Base-by-base conservation (phyloP, 2,113 vertebrate species). In the Mystacornis crossleyi region DNA sequence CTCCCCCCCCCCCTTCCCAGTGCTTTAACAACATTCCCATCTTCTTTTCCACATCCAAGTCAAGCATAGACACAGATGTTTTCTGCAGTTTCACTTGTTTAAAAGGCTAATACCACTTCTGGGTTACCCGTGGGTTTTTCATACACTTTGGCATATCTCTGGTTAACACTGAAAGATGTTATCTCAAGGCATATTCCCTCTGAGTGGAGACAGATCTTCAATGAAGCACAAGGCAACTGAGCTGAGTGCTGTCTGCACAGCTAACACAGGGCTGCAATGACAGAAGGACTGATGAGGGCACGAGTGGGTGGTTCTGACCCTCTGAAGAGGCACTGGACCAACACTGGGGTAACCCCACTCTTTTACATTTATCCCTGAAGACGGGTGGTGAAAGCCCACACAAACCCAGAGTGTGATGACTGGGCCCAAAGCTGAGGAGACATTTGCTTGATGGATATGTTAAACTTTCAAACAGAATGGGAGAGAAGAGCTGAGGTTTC, bases 301-400 rank as follows among this genome's bases (percentile, higher is more conserved):
- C 11, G 14, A 69, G 21, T 29, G 18, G 10, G 38, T 64, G 50
- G 33, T 40, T 83, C 34, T 45, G 62, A 70, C 28, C 12, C 23
- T 50, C 45, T 83, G 72, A 70, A 55, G 61, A 21, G 2, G 36
- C 18, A 57, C 26, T 43, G 38, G 31, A 73, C 19, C 58, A 57
- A 18, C 43, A 50, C 4, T 29, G 33, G 11, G 21, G 36, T 55
- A 71, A 66, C 14, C 6, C 8, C 0, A 0, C 36, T 38, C 36
- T 53, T 58, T 17, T 42, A 17, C 54, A 16, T 53, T 82, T 82
- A 48, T 36, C 34, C 25, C 21, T 40, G 33, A 75, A 51, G 69
- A 45, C 0, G 12, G 24, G 40, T 8, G 31, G 48, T 38, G 60
- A 86, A 73, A 79, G 26, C 38, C 34, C 38, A 42, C 12, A 18